Conservation (phyloP, 1,140 invertebrate species). For the Eriocheir sinensis region DNA sequence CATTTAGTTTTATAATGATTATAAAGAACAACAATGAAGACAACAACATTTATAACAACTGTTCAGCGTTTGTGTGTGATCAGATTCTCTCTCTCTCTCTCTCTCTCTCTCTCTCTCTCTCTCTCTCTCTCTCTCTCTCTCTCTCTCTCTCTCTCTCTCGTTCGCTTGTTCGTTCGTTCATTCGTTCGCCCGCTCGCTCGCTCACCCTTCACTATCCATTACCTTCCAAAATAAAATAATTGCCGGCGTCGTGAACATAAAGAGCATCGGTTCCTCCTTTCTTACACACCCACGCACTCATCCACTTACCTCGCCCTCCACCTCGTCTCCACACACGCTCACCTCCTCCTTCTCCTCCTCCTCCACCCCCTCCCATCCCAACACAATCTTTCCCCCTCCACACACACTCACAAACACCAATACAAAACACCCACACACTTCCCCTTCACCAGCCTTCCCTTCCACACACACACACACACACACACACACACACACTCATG, state of each 20-base stretch:
- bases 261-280: not conserved
- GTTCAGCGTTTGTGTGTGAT: too few relatives aligned
- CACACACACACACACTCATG: not conserved
- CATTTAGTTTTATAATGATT: not conserved
- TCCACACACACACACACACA: too few relatives aligned
- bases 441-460: too few relatives aligned
- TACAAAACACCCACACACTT: too few relatives aligned
- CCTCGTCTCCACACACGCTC: not conserved
- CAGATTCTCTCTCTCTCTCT: not conserved
- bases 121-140: constrained; percentile 40
- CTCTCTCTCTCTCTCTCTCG: constrained; percentile 49
- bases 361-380: too few relatives aligned
- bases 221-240: not conserved
- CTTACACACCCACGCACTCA: not conserved
- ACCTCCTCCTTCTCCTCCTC: not conserved
- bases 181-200: too few relatives aligned
- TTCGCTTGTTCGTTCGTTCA: not conserved
- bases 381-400: too few relatives aligned
- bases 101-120: constrained; percentile 57
- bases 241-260: not conserved
- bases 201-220: not conserved
- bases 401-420: too few relatives aligned
- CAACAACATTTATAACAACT: too few relatives aligned
- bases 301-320: constrained; percentile 17
- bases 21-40: not conserved